Evolutionary conservation across 2,888 invertebrate species (phyloP).

Genomic region (Clivina fossor): DNA sequence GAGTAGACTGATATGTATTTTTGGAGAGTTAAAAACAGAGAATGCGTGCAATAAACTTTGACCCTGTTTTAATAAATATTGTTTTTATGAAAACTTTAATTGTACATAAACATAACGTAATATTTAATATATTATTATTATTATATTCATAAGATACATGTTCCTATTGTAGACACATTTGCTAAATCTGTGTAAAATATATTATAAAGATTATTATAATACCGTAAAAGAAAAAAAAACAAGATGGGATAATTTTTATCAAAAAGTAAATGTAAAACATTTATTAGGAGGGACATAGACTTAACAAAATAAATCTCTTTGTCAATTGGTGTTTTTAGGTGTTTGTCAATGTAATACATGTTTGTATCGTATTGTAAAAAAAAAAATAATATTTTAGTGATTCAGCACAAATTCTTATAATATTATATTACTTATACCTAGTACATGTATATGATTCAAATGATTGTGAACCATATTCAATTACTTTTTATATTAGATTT

Average conservation of each 20-base stretch:
- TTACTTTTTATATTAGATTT: too few relatives aligned
- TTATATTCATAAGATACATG: slow-evolving; percentile 33
- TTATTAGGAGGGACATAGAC: slow-evolving; percentile 53
- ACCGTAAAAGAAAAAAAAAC: too few relatives aligned
- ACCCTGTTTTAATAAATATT: slow-evolving; percentile 29
- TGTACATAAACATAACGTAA: slow-evolving; percentile 31
- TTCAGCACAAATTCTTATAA: slow-evolving; percentile 32
- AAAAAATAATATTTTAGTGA: slow-evolving; percentile 27
- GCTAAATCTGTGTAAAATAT: slow-evolving; percentile 30
- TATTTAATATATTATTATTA: too few relatives aligned
- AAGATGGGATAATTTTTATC: slow-evolving; percentile 34
- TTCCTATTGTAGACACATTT: slow-evolving; percentile 34
- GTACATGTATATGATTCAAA: slow-evolving; percentile 25
- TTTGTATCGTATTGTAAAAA: too few relatives aligned
- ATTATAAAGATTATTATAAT: slow-evolving; percentile 28
- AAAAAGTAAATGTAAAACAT: slow-evolving; percentile 34
- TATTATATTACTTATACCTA: slow-evolving; percentile 11
- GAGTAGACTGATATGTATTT: slow-evolving; percentile 35
- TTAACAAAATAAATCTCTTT: slow-evolving; percentile 44
- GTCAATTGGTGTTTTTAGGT: slow-evolving; percentile 35
- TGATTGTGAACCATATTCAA: slow-evolving; percentile 28
- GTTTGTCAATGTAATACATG: slow-evolving; percentile 33
- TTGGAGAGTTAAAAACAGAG: slow-evolving; percentile 31
- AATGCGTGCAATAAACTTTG: slow-evolving; percentile 33
- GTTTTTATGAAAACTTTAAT: slow-evolving; percentile 32